phyloP scores from a whole-genome alignment of 2,113 vertebrate genomes.

The Athene cunicularia region DNA sequence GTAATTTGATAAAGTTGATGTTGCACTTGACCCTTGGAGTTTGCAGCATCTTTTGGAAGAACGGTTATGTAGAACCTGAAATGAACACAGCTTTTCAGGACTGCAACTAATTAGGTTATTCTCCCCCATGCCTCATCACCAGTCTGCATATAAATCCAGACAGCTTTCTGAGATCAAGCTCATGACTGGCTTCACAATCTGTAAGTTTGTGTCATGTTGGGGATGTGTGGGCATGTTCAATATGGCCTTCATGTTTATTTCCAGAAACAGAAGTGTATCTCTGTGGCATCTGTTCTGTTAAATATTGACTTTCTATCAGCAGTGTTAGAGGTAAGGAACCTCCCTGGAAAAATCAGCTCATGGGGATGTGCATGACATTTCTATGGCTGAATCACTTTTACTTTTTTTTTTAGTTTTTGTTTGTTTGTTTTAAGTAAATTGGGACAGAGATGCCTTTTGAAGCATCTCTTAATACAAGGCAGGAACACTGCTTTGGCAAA shows the following conservation, averaged over 20 bases:
- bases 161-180: neutral
- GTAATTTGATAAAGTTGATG: neutral
- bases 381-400: neutral
- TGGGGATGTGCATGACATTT: neutral
- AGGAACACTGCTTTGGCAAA: neutral
- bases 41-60: constrained; percentile 76
- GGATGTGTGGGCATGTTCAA: neutral
- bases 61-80: constrained; percentile 76
- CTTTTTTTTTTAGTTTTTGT: neutral
- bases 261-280: neutral
- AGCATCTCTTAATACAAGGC: neutral
- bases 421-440: neutral
- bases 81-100: neutral
- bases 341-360: neutral
- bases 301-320: neutral
- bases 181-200: neutral
- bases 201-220: neutral
- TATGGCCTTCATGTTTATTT: neutral
- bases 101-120: neutral
- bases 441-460: neutral
- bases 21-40: constrained; percentile 72
- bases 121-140: neutral
- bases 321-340: neutral
- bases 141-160: neutral
- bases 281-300: constrained; percentile 5